Evolutionary conservation across 2,888 invertebrate species (phyloP), one percentile per base, ranked within the genome.

Genomic region (Lepeophtheirus nordmannii): DNA sequence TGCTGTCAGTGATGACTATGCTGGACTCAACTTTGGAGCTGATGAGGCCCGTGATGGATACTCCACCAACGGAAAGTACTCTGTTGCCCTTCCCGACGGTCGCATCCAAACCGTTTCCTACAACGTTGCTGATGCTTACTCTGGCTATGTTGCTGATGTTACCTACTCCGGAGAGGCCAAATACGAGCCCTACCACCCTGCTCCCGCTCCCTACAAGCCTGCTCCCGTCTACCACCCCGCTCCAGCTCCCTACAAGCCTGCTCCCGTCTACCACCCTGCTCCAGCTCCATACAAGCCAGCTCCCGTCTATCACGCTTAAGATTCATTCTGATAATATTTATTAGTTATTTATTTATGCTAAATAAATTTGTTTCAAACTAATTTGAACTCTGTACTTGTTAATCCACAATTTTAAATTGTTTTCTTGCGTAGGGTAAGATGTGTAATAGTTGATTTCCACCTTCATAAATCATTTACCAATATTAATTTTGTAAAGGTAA

Each of bases 31-130:
- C 60, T 60, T 60, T 14, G 60, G 22, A 11, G 37, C 30, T 14
- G 38, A 60, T 60, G 60, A 60, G 60, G 60, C 60, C 23, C 60
- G 60, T 60, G 60, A 60, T 37, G 60, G 60, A 37, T 60, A 60
- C 30, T 20, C 60, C 23, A 60, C 60, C 60, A 8, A 60, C 1
- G 60, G 60, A 23, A 17, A 22, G 17, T 60, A 60, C 60, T 38
- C 37, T 37, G 60, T 60, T 22, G 60, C 60, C 14, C 60, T 60
- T 37, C 60, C 60, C 37, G 60, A 60, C 38, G 60, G 60, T 14
- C 60, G 60, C n/a, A 22, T 38, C 37, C 60, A 60, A 60, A 60
- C 38, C 22, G 60, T 60, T 11, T 23, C 60, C 60, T 60, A 60
- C 60, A 60, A 60, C 14, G 60, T 60, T 23, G 60, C 30, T 37